A percentile compares a stretch with the other conserved stretches of the same genome.
These are phyloP conservation scores for Catocala sponsa DNA, from an alignment of 2,888 invertebrate genomes.

Conservation along the genomic window DNA sequence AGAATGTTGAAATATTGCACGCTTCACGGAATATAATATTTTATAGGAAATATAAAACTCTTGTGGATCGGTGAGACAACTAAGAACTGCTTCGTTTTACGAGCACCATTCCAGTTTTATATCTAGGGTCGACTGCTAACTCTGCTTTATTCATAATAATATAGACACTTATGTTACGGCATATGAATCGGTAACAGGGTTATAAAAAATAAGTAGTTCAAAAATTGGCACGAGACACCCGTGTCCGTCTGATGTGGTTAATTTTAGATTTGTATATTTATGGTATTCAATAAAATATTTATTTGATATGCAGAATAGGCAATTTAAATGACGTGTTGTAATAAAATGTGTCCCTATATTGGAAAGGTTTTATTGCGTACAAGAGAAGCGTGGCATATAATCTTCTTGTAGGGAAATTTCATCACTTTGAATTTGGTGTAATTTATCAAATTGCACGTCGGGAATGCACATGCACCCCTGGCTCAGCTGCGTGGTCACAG, in stretches of 20 bases:
- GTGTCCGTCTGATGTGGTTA: constrained; percentile 15
- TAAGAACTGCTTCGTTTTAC: constrained; percentile 54
- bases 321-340: constrained; percentile 25
- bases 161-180: constrained; percentile 44
- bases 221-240: constrained; percentile 16
- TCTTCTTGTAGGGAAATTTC: constrained; percentile 71
- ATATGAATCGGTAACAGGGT: constrained; percentile 45
- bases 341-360: constrained; percentile 40
- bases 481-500: constrained; percentile 78
- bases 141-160: constrained; percentile 51
- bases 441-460: constrained; percentile 81
- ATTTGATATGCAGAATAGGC: constrained; percentile 14
- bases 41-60: constrained; percentile 59
- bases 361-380: constrained; percentile 46
- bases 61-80: constrained; percentile 50
- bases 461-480: constrained; percentile 78
- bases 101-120: constrained; percentile 55
- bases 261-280: constrained; percentile 32
- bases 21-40: constrained; percentile 56
- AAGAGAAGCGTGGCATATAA: constrained; percentile 56
- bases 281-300: constrained; percentile 24
- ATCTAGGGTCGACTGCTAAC: constrained; percentile 49
- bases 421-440: constrained; percentile 77
- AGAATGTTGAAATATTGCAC: constrained; percentile 53
- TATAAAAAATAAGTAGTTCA: constrained; percentile 32